These are phyloP conservation scores for Limnodromus scolopaceus DNA, from an alignment of 2,797 vertebrate species.

Conservation along the genomic window DNA sequence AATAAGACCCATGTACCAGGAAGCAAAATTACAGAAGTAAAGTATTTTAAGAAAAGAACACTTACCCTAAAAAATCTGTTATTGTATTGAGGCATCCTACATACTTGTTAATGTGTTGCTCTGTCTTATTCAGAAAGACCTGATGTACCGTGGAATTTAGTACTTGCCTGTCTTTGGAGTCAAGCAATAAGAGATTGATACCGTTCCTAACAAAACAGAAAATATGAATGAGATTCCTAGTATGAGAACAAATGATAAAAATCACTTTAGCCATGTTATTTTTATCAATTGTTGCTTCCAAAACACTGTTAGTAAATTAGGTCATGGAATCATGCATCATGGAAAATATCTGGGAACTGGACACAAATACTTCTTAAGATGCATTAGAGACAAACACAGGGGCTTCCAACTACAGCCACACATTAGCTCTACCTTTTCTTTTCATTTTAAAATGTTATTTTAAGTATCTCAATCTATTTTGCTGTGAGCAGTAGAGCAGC, in stretches of 20 bases:
- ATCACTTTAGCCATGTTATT: not conserved
- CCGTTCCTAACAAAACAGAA: not conserved
- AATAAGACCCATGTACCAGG: not conserved
- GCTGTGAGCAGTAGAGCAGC: not conserved
- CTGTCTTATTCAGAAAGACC: not conserved
- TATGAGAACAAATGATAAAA: not conserved
- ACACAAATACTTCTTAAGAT: not conserved
- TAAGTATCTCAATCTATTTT: not conserved
- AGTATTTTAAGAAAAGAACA: not conserved
- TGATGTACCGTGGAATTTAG: not conserved
- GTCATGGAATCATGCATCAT: not conserved
- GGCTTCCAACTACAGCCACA: not conserved
- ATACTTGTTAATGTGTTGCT: not conserved
- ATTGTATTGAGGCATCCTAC: not conserved
- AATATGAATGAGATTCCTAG: not conserved
- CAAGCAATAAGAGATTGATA: not conserved
- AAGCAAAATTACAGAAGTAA: not conserved
- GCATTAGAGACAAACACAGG: not conserved
- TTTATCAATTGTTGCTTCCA: not conserved
- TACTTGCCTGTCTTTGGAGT: not conserved
- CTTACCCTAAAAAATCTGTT: not conserved
- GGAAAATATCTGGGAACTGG: slow-evolving; percentile 2
- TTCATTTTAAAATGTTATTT: not conserved
- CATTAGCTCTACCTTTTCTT: not conserved
- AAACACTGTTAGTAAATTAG: not conserved